phyloP scores from a whole-genome alignment of 2,113 vertebrate genomes.

The Strigops habroptila region DNA sequence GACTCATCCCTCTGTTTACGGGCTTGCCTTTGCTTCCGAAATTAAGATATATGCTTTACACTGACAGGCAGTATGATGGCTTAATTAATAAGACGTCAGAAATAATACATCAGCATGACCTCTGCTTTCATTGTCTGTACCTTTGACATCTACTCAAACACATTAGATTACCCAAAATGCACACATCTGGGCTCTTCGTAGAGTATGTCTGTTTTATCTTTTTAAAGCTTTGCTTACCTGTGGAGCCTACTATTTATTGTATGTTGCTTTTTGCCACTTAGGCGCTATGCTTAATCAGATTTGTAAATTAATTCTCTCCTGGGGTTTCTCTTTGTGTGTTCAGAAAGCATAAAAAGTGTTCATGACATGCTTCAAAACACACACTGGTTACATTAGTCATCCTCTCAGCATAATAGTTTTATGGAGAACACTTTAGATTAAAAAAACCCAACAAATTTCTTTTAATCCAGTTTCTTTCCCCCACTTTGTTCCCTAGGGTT shows the following conservation, averaged over 20 bases:
- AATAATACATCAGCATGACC: neutral
- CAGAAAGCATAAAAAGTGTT: slow-evolving; percentile 58
- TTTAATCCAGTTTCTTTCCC: slow-evolving; percentile 7
- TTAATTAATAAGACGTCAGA: neutral
- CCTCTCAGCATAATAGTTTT: slow-evolving; percentile 34
- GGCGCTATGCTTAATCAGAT: slow-evolving; percentile 49
- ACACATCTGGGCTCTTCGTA: neutral
- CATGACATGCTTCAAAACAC: slow-evolving; percentile 48
- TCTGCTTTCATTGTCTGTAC: neutral
- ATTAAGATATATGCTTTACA: neutral
- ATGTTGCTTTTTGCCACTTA: slow-evolving; percentile 31
- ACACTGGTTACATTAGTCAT: slow-evolving; percentile 55
- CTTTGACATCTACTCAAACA: neutral
- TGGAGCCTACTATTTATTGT: slow-evolving; percentile 21
- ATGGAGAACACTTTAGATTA: slow-evolving; percentile 12
- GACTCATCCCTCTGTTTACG: neutral
- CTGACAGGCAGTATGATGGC: neutral
- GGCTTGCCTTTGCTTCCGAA: neutral
- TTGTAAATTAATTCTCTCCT: slow-evolving; percentile 59
- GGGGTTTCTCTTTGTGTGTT: slow-evolving; percentile 54
- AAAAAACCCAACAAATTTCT: neutral
- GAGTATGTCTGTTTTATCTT: neutral
- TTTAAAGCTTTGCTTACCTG: slow-evolving; percentile 27
- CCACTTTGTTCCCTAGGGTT: neutral
- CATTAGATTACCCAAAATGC: neutral